Evolutionary conservation across 2,113 vertebrate genomes (phyloP).

Genomic region (Lepisosteus osseus): DNA sequence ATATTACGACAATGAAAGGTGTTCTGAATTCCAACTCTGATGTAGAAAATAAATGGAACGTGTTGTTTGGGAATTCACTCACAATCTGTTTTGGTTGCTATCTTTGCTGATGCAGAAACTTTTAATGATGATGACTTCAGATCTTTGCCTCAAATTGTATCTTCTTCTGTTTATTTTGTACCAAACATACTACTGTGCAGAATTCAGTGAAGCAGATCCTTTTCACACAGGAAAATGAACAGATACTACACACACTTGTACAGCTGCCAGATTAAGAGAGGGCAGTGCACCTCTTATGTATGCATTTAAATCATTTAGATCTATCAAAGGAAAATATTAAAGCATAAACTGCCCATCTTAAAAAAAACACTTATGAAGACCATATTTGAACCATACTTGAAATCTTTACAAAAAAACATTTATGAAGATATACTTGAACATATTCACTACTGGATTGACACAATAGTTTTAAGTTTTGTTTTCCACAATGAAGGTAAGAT

Average conservation of each 20-base stretch:
- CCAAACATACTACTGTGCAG: conserved; percentile 7
- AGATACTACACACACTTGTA: conserved; percentile 32
- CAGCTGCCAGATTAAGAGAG: conserved; percentile 18
- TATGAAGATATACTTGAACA: too few species aligned
- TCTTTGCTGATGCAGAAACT: conserved; percentile 47
- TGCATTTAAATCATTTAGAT: too few species aligned
- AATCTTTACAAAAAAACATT: too few species aligned
- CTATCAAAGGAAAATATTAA: too few species aligned
- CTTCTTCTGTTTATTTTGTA: conserved; percentile 17
- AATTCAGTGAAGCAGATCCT: conserved; percentile 24
- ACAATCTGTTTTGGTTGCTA: conserved; percentile 32
- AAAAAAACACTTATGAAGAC: too few species aligned
- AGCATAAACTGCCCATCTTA: too few species aligned
- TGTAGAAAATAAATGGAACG: conserved; percentile 19
- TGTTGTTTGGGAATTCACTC: conserved; percentile 30
- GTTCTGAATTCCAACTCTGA: background rate
- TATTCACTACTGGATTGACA: too few species aligned
- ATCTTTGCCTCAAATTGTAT: conserved; percentile 13
- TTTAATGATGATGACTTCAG: conserved; percentile 38
- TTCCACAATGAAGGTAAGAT: too few species aligned
- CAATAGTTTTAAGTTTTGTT: too few species aligned
- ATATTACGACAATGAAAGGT: conserved; percentile 25
- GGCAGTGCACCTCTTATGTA: too few species aligned
- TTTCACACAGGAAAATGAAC: conserved; percentile 22
- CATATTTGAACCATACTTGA: too few species aligned